Evolutionary conservation across 2,113 vertebrate genomes (phyloP).

Genomic region (Echinops telfairi): DNA sequence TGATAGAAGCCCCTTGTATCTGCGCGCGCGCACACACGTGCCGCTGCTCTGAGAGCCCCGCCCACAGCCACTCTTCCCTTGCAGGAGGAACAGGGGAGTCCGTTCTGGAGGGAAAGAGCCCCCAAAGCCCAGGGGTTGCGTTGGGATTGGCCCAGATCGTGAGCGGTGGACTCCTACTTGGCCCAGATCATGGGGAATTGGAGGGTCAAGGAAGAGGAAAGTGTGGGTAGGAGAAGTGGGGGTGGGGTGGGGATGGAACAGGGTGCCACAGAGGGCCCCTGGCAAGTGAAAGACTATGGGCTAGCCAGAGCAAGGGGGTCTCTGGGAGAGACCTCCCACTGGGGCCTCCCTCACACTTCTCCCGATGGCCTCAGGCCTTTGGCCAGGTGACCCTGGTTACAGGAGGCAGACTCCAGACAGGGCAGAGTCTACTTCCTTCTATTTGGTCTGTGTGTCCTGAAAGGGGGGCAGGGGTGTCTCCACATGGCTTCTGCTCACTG

Average conservation of each 20-base stretch:
- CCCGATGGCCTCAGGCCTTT: neutral
- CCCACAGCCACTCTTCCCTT: neutral
- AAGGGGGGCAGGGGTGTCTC: neutral
- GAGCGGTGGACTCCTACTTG: neutral
- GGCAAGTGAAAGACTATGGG: neutral
- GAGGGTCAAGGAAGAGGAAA: neutral
- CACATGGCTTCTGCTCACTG: constrained; percentile 29
- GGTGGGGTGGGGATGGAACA: too few species aligned
- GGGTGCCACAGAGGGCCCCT: neutral
- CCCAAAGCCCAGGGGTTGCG: neutral
- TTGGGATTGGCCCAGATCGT: neutral
- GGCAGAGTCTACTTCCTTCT: neutral
- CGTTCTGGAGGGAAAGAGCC: neutral
- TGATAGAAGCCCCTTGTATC: too few species aligned
- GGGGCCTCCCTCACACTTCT: neutral
- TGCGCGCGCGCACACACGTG: too few species aligned
- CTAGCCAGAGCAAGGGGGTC: neutral
- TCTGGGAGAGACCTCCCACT: neutral
- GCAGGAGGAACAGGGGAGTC: neutral
- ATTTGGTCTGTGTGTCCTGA: neutral
- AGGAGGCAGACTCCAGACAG: too few species aligned
- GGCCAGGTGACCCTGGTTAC: neutral
- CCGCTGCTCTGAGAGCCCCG: too few species aligned
- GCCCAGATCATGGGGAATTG: neutral
- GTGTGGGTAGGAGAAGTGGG: neutral